These are phyloP conservation scores for Ctenomys sociabilis DNA, from an alignment of 2,113 vertebrate genomes.

Conservation along the genomic window DNA sequence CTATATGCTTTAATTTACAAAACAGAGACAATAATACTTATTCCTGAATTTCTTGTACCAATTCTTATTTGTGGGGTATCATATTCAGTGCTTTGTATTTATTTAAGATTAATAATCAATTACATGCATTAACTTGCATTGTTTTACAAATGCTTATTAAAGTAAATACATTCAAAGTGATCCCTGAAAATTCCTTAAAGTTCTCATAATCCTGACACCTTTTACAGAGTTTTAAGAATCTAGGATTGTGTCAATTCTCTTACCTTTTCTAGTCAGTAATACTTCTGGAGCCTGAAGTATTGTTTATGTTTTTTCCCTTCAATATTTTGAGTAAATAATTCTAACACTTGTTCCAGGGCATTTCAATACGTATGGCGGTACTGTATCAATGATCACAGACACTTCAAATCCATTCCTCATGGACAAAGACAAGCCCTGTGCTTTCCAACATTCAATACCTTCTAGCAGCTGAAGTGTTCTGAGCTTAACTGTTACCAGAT, in stretches of 20 bases:
- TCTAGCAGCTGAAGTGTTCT: neutral
- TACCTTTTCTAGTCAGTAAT: neutral
- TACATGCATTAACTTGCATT: neutral
- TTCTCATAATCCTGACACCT: neutral
- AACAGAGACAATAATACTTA: neutral
- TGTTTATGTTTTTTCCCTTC: neutral
- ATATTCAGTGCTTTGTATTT: neutral
- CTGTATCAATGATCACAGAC: neutral
- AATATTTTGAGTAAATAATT: neutral
- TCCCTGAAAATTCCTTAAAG: neutral
- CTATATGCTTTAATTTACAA: neutral
- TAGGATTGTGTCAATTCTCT: neutral
- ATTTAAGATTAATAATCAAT: neutral
- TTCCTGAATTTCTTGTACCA: neutral
- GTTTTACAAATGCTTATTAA: neutral
- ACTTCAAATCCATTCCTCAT: neutral
- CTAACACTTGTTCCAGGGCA: neutral
- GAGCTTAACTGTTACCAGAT: neutral
- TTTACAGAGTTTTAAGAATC: neutral
- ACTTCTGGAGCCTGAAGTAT: neutral
- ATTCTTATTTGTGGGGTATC: neutral
- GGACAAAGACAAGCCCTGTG: neutral
- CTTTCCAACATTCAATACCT: neutral
- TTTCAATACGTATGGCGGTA: neutral
- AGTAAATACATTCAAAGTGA: neutral